Percentiles rank a stretch among this genome's conserved stretches.
These are phyloP conservation scores for Brachystomella parvula DNA, from an alignment of 1,140 invertebrate genomes.

Conservation along the genomic window DNA sequence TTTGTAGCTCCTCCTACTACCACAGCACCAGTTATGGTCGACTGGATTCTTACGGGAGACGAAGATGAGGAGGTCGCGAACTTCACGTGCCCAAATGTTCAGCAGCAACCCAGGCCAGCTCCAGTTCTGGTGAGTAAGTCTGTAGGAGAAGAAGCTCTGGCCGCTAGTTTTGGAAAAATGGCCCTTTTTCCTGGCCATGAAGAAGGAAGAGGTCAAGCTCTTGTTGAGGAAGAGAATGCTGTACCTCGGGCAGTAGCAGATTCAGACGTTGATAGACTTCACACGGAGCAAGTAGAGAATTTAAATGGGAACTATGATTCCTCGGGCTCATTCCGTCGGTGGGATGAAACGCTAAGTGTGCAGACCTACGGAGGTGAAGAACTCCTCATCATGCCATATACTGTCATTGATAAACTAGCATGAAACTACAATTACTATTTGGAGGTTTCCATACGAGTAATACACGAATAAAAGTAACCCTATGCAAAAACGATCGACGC, in stretches of 20 bases:
- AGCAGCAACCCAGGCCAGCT: no score
- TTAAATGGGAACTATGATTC: constrained; percentile 57
- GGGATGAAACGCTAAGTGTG: constrained; percentile 62
- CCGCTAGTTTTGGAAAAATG: background rate
- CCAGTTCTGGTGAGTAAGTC: no score
- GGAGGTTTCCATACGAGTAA: background rate
- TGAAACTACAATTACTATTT: background rate
- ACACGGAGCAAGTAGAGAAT: constrained; percentile 46
- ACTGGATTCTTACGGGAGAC: constrained; percentile 25
- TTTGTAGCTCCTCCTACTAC: background rate
- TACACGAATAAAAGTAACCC: background rate
- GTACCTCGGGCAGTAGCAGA: background rate
- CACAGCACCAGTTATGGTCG: constrained; percentile 14
- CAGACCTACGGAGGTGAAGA: constrained; percentile 60
- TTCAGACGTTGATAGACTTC: constrained; percentile 44
- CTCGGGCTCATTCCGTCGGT: constrained; percentile 62
- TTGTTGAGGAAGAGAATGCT: background rate
- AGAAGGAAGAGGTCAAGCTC: background rate
- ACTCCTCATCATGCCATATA: constrained; percentile 82
- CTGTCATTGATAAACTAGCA: constrained; percentile 61
- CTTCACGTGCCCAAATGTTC: no score
- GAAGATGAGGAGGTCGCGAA: constrained; percentile 12
- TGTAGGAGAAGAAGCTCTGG: background rate
- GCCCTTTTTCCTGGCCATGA: no score
- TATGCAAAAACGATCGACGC: no score